Evolutionary conservation across 1,140 invertebrate genomes (phyloP), one percentile per base, ranked within the genome.

Genomic region (Campoletis sonorensis): DNA sequence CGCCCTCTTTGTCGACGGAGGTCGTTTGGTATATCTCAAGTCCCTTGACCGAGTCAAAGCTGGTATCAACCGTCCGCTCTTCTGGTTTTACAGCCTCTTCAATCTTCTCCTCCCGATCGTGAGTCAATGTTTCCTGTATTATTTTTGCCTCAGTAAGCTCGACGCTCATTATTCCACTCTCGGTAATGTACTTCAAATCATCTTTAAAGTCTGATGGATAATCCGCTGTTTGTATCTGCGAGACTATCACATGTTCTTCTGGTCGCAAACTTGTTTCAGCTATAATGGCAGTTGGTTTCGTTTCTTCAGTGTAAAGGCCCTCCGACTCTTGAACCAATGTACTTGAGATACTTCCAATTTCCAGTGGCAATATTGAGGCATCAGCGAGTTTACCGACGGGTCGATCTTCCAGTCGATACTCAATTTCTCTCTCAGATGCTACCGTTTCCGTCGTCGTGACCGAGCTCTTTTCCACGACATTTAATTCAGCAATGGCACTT

Each of bases 311-410:
- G 73, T 94, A 93, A 30, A 91, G 86, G n/a, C 91, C 90, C 91
- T 95, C 94, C 33, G 93, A 93, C 87, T 95, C 94, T 87, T 94
- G 93, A 27, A 93, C 84, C 2, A 92, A 81, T 2, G 93, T 92
- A 81, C 92, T 90, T n/a, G 90, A 91, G 45, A 93, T 86, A 67
- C 91, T 91, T n/a, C 93, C 92, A 30, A 93, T 91, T 90, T 94
- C 93, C 11, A 94, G 85, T 51, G 93, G 91, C 51, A 89, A 89
- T 71, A 95, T 91, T 4, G 90, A 89, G 4, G 91, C 88, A 26
- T 90, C 86, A 0, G 94, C 94, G 27, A 86, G 88, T 89, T 94
- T 94, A n/a, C 82, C 82, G 11, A 89, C 83, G 21, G 93, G 91
- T 75, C 89, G 85, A 23, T 92, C 89, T 26, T 87, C 88, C 8